phyloP scores from a whole-genome alignment of 2,888 invertebrate species.

The Pogonocherus hispidulus region DNA sequence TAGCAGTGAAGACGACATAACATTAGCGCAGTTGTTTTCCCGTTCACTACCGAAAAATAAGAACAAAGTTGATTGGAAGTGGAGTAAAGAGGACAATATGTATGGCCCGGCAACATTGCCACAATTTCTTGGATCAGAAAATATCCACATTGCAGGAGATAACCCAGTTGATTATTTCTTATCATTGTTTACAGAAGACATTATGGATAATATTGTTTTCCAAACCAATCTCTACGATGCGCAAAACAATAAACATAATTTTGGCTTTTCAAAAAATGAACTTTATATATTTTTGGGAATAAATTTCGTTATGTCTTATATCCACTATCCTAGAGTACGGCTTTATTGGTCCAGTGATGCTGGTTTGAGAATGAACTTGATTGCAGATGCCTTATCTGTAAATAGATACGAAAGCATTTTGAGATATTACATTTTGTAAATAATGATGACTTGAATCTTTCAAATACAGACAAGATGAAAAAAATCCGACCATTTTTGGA shows the following conservation, averaged over 20 bases:
- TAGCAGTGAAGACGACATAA: background rate
- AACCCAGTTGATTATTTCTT: background rate
- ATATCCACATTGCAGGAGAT: background rate
- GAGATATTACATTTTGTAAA: background rate
- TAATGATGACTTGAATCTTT: background rate
- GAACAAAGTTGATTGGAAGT: background rate
- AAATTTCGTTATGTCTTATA: background rate
- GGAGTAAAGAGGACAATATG: background rate
- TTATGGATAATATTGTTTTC: background rate
- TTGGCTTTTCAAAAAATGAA: background rate
- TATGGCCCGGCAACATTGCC: background rate
- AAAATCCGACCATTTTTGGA: background rate
- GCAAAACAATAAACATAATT: background rate
- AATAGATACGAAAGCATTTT: background rate
- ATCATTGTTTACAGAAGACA: background rate
- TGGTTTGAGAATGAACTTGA: background rate
- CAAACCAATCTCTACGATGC: background rate
- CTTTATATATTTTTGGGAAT: background rate
- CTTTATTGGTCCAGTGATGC: conserved; percentile 1
- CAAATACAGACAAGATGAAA: background rate
- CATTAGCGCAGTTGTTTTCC: background rate
- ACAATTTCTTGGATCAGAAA: background rate
- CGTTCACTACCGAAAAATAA: background rate
- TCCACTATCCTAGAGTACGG: background rate
- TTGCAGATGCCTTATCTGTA: conserved; percentile 1